Evolutionary conservation across 2,113 vertebrate genomes (phyloP), one percentile per base, ranked within the genome.

Genomic region (Lagopus muta): DNA sequence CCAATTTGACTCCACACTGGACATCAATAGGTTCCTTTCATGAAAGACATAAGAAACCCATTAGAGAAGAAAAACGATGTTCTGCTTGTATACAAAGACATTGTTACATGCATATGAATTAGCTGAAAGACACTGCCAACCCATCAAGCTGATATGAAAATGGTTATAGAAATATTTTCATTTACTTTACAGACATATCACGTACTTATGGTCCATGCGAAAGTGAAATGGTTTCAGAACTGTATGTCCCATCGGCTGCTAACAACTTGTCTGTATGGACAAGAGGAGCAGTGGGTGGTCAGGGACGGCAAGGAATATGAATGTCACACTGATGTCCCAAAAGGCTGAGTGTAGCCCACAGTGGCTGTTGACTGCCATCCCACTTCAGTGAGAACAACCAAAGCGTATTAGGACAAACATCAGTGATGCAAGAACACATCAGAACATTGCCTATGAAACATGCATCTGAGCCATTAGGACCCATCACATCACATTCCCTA

Each of bases 261-360:
- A 72, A 73, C 6, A 42, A 17, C 4, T 34, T 20, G 15, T 24
- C 54, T 57, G 34, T 10, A 70, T 8, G 30, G 90, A 69, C 13
- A 71, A 32, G 27, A 64, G 2, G 18, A 74, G 10, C 7, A 7
- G 10, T 57, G 36, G 22, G 36, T 94, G 30, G 16, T 70, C 7
- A 76, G n/a, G 6, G 6, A 69, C 6, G 72, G 60, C 11, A 69
- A 5, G 24, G 15, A 21, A 70, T 54, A 3, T 9, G 9, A 36
- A 43, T 0, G 0, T 52, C 69, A 67, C 9, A 15, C 6, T 11
- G 17, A 47, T 18, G n/a, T 7, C 7, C 2, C 10, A 75, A 38
- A 57, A 62, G 6, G 13, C 9, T 58, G 20, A 11, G 72, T 69
- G 24, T 36, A 79, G 45, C 21, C 15, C 10, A 17, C 0, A 0